phyloP scores from a whole-genome alignment of 2,113 vertebrate genomes.

The Hydrolagus affinis region DNA sequence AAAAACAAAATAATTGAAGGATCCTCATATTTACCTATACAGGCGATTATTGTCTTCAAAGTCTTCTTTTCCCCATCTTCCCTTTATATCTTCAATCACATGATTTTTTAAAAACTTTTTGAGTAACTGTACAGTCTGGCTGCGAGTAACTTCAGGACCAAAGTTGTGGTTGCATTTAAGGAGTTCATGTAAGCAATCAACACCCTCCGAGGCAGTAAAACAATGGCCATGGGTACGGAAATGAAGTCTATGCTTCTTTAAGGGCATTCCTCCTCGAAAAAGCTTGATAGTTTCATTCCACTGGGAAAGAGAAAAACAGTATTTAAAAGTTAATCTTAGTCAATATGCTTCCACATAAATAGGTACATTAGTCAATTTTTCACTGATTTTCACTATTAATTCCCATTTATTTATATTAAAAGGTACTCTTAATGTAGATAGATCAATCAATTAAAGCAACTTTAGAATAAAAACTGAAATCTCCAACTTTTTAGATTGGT shows the following conservation, averaged over 20 bases:
- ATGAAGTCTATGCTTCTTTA: conserved; percentile 63
- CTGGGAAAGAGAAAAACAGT: conserved; percentile 41
- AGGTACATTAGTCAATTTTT: background rate
- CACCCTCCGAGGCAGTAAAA: conserved; percentile 67
- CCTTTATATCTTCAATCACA: conserved; percentile 76
- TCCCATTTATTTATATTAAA: too few species aligned
- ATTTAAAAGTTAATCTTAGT: background rate
- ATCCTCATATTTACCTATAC: conserved; percentile 57
- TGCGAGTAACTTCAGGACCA: conserved; percentile 69
- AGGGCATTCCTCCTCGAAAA: conserved; percentile 68
- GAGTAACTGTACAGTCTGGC: conserved; percentile 68
- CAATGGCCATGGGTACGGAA: conserved; percentile 69
- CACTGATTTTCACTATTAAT: background rate
- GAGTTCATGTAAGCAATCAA: conserved; percentile 64
- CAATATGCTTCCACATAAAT: background rate
- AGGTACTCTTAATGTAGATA: too few species aligned
- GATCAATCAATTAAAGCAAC: too few species aligned
- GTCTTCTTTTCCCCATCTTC: conserved; percentile 71
- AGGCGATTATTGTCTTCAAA: conserved; percentile 67
- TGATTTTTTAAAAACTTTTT: conserved; percentile 78
- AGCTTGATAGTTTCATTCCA: conserved; percentile 77
- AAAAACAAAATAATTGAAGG: background rate
- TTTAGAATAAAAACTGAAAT: too few species aligned
- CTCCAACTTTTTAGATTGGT: too few species aligned
- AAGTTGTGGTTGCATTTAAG: conserved; percentile 69